Conservation (phyloP, 2,797 vertebrate species). For the Chrysolophus pictus region DNA sequence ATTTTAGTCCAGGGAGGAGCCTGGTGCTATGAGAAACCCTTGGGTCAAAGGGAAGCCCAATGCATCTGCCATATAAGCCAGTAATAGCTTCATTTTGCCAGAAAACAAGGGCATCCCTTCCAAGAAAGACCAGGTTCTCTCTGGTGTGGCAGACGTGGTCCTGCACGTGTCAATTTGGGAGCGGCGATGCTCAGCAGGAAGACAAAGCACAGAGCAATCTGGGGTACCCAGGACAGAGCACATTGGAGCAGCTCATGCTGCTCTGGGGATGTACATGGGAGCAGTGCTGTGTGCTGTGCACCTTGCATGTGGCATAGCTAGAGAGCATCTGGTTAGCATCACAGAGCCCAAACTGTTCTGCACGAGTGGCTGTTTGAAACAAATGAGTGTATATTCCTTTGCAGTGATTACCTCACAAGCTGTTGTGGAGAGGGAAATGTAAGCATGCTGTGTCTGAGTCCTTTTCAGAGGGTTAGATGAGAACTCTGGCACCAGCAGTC, state of each 20-base stretch:
- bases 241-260: neutral
- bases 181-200: neutral
- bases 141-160: neutral
- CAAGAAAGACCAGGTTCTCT: neutral
- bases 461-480: slow-evolving; percentile 21
- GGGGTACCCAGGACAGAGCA: neutral
- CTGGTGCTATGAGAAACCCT: neutral
- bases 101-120: neutral
- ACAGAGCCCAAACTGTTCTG: neutral
- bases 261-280: neutral
- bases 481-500: slow-evolving; percentile 33
- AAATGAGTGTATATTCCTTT: slow-evolving; percentile 21
- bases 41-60: neutral
- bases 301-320: slow-evolving; percentile 29
- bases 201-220: neutral
- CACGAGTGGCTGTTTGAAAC: slow-evolving; percentile 4
- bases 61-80: neutral
- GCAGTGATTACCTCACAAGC: slow-evolving; percentile 27
- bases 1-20: neutral
- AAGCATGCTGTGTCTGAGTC: neutral
- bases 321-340: slow-evolving; percentile 51
- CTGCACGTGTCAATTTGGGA: neutral
- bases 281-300: neutral
- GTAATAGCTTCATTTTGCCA: neutral
- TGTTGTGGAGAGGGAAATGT: slow-evolving; percentile 30